phyloP scores from a whole-genome alignment of 2,888 invertebrate species.

The Heliconius cydno region DNA sequence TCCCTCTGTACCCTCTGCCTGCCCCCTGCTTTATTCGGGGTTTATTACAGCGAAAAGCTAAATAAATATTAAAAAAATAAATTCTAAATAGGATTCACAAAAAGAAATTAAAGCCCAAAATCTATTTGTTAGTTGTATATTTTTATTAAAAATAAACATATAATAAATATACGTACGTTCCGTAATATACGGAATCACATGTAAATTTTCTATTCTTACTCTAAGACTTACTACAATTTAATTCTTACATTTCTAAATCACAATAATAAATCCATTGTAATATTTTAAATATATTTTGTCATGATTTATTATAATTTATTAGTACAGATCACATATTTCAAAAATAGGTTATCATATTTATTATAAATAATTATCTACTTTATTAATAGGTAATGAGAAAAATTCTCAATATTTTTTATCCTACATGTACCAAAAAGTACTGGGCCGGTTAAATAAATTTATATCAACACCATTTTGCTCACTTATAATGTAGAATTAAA shows the following conservation, averaged over 20 bases:
- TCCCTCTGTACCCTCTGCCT: no score
- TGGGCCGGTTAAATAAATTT: slow-evolving; percentile 43
- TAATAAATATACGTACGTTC: slow-evolving; percentile 68
- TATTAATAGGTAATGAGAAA: slow-evolving; percentile 8
- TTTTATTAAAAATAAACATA: slow-evolving; percentile 69
- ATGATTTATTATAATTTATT: slow-evolving; percentile 63
- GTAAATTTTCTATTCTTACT: slow-evolving; percentile 47
- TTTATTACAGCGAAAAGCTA: no score
- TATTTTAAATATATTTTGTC: slow-evolving; percentile 69
- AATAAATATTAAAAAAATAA: no score
- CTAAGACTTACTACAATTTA: slow-evolving; percentile 29
- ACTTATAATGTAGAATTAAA: slow-evolving; percentile 34
- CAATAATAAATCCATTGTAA: slow-evolving; percentile 62
- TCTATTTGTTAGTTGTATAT: slow-evolving; percentile 52
- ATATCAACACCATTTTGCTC: slow-evolving; percentile 18
- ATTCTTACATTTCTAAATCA: slow-evolving; percentile 52
- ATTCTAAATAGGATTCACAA: not conserved
- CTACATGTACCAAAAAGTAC: slow-evolving; percentile 47
- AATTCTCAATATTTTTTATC: slow-evolving; percentile 45
- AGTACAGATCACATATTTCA: slow-evolving; percentile 54
- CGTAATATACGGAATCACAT: slow-evolving; percentile 75
- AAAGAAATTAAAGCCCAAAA: slow-evolving; percentile 31
- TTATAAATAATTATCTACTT: slow-evolving; percentile 36
- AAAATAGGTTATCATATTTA: slow-evolving; percentile 25
- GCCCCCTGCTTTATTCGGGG: no score